These are phyloP conservation scores for Sphinx pinastri DNA, from an alignment of 2,888 invertebrate species.

Conservation along the genomic window DNA sequence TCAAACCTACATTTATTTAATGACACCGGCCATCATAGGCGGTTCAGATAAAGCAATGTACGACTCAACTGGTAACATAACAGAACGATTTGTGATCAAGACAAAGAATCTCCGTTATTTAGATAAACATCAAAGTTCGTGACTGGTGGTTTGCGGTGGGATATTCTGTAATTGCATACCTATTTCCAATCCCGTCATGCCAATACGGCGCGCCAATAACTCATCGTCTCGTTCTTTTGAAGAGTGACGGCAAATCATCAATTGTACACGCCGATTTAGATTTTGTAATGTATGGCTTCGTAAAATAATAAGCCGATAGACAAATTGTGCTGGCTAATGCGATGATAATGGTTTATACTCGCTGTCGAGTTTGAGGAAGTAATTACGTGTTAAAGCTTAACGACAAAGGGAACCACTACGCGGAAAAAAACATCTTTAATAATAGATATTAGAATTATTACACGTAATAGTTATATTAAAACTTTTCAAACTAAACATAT, in stretches of 20 bases:
- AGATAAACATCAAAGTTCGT: conserved; percentile 54
- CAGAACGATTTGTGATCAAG: conserved; percentile 16
- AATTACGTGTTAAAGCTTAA: conserved; percentile 14
- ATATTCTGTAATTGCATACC: conserved; percentile 54
- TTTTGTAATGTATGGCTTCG: conserved; percentile 30
- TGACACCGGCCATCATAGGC: neutral
- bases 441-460: neutral
- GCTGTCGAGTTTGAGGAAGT: conserved; percentile 20
- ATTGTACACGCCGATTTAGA: conserved; percentile 31
- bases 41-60: neutral
- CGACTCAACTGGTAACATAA: neutral
- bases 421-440: neutral
- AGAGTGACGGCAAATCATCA: conserved; percentile 33
- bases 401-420: conserved; percentile 1
- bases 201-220: conserved; percentile 54
- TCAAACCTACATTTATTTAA: neutral
- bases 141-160: conserved; percentile 48
- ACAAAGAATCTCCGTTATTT: conserved; percentile 49
- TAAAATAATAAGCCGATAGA: conserved; percentile 21
- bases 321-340: conserved; percentile 20
- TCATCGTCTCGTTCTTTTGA: conserved; percentile 49
- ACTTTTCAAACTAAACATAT: neutral
- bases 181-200: conserved; percentile 53
- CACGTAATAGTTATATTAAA: neutral
- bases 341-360: conserved; percentile 22